Evolutionary conservation across 2,797 vertebrate genomes (phyloP), one percentile per base, ranked within the genome.

Genomic region (Typhlichthys subterraneus): DNA sequence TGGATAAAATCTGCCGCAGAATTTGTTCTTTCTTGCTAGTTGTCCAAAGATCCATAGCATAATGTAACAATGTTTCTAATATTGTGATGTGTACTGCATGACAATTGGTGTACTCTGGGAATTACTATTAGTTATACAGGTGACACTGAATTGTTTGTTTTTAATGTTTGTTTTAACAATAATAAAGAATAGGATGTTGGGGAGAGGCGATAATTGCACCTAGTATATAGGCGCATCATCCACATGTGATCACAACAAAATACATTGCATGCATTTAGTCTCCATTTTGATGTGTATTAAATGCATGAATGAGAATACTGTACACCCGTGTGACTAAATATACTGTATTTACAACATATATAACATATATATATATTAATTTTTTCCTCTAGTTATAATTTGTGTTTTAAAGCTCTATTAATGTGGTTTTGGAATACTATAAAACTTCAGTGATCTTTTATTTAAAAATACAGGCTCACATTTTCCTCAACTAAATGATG

Each of bases 231-330:
- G 33, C 47, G 12, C 48, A 57, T 57, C 29, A 75, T 42, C 38
- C 38, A 42, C 9, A 42, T 42, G 38, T 42, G 38, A 42, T 42
- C 9, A 49, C 4, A 19, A 51, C 15, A 49, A 59, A 11, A 64
- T 57, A 14, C 59, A 61, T 63, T 80, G 85, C 85, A 88, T 88
- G 80, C 65, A 12, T 23, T 29, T 29, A 29, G 23, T 4, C 23
- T 57, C n/a, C 54, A 65, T 67, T 64, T 67, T 80, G 51, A 54
- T 76, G 56, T 77, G 69, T 59, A 17, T 76, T 61, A 65, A 0
- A 2, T 81, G 87, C 87, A 88, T 86, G 83, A 62, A 45, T 70
- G 7, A 63, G n/a, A 61, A 66, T 13, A 13, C 23, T 29, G 23
- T 29, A 50, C 4, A 58, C 4, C 59, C 38, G 7, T 42, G 9